Conservation (phyloP, 1,140 invertebrate species). For the Drosophila equinoxialis region DNA sequence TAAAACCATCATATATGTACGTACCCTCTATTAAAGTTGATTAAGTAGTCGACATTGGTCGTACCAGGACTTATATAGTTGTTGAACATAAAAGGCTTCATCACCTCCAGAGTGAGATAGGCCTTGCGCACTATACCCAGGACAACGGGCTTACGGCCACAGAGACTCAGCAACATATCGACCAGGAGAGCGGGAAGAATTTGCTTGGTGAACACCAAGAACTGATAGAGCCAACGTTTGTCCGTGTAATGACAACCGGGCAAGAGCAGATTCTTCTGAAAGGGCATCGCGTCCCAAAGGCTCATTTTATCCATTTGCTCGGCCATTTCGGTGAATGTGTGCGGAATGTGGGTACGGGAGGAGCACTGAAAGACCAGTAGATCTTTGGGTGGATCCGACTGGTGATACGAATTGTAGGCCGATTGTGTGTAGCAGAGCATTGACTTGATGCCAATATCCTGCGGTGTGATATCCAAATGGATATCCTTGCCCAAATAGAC, state of each 20-base stretch:
- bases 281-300: slow-evolving; percentile 51
- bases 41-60: slow-evolving; percentile 29
- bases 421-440: slow-evolving; percentile 48
- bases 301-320: slow-evolving; percentile 42
- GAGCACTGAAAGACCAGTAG: slow-evolving; percentile 59
- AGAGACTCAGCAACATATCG: slow-evolving; percentile 47
- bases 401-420: slow-evolving; percentile 36
- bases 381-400: slow-evolving; percentile 41
- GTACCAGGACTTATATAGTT: slow-evolving; percentile 63
- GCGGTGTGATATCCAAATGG: slow-evolving; percentile 68
- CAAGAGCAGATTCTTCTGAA: slow-evolving; percentile 55
- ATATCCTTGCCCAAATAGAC: slow-evolving; percentile 50
- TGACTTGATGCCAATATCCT: slow-evolving; percentile 63
- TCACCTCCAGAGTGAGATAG: slow-evolving; percentile 68
- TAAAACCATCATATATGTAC: not conserved
- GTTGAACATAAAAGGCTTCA: slow-evolving; percentile 78
- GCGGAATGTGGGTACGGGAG: slow-evolving; percentile 39
- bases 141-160: slow-evolving; percentile 45
- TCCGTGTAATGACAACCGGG: slow-evolving; percentile 60
- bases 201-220: slow-evolving; percentile 64
- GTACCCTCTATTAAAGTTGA: slow-evolving; percentile 27
- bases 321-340: slow-evolving; percentile 55
- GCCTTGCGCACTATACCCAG: slow-evolving; percentile 60
- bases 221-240: slow-evolving; percentile 54
- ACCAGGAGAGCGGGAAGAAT: slow-evolving; percentile 59